These are phyloP conservation scores for Coecobrya sp. DNA, from an alignment of 2,888 invertebrate genomes.

Conservation along the genomic window DNA sequence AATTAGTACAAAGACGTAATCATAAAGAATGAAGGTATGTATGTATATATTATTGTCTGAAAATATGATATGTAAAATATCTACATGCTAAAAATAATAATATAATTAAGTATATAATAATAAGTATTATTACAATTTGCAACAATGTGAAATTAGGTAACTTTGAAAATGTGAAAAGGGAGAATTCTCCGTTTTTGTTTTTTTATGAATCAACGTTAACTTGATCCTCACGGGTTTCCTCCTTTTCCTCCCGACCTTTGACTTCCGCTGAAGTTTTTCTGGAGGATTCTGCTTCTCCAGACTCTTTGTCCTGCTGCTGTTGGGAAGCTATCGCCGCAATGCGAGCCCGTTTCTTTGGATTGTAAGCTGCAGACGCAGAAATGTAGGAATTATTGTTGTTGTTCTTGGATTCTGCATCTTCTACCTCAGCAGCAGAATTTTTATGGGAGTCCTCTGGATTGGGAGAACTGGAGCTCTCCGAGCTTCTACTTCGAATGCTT, in stretches of 20 bases:
- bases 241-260: neutral
- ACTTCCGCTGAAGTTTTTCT: neutral
- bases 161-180: neutral
- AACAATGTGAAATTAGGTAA: neutral
- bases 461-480: conserved; percentile 18
- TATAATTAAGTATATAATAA: neutral
- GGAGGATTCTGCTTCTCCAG: neutral
- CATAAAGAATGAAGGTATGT: too few species aligned
- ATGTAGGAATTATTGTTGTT: neutral
- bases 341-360: conserved; percentile 72
- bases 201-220: conserved; percentile 6
- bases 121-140: neutral
- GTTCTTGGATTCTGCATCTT: neutral
- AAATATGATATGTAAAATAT: neutral
- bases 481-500: conserved; percentile 57
- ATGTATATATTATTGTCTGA: too few species aligned
- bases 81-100: neutral
- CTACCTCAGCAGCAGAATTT: neutral
- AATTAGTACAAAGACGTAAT: too few species aligned
- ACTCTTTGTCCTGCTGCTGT: conserved; percentile 5
- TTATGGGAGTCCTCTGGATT: neutral
- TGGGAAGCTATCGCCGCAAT: neutral
- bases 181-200: neutral
- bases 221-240: neutral
- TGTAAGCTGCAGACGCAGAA: conserved; percentile 10